phyloP scores from a whole-genome alignment of 2,888 invertebrate species.

The Drosophila anomalata region DNA sequence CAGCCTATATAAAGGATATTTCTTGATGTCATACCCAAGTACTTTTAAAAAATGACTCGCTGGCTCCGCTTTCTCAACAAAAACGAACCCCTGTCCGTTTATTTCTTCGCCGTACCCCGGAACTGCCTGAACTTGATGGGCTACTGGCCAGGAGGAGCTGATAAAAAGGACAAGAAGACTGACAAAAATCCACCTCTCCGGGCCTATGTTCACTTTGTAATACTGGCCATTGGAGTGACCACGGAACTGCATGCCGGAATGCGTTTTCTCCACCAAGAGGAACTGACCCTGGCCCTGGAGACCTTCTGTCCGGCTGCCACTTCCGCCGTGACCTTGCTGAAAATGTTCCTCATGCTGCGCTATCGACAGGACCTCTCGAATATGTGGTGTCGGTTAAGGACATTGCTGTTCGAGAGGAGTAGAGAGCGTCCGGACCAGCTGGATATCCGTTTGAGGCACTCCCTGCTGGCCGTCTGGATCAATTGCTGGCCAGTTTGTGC shows the following conservation, averaged over 20 bases:
- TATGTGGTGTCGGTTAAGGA: slow-evolving; percentile 47
- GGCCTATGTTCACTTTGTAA: slow-evolving; percentile 52
- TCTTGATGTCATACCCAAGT: not conserved
- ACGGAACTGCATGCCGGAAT: slow-evolving; percentile 74
- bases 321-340: slow-evolving; percentile 75
- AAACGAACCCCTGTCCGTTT: slow-evolving; percentile 52
- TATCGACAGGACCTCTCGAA: slow-evolving; percentile 60
- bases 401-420: slow-evolving; percentile 46
- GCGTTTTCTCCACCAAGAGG: slow-evolving; percentile 3
- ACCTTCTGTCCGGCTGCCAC: slow-evolving; percentile 77
- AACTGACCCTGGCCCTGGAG: slow-evolving; percentile 64
- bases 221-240: slow-evolving; percentile 68
- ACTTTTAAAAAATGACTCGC: not conserved
- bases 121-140: slow-evolving; percentile 68
- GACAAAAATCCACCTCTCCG: slow-evolving; percentile 6
- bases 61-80: slow-evolving; percentile 56
- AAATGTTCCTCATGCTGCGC: slow-evolving; percentile 68
- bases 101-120: slow-evolving; percentile 70
- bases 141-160: slow-evolving; percentile 62
- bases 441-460: slow-evolving; percentile 40
- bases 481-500: slow-evolving; percentile 74
- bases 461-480: slow-evolving; percentile 62
- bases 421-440: slow-evolving; percentile 1
- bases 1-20: slow-evolving; percentile 2
- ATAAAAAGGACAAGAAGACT: not conserved